Evolutionary conservation across 2,797 vertebrate species (phyloP).

Genomic region (Gorsachius magnificus): DNA sequence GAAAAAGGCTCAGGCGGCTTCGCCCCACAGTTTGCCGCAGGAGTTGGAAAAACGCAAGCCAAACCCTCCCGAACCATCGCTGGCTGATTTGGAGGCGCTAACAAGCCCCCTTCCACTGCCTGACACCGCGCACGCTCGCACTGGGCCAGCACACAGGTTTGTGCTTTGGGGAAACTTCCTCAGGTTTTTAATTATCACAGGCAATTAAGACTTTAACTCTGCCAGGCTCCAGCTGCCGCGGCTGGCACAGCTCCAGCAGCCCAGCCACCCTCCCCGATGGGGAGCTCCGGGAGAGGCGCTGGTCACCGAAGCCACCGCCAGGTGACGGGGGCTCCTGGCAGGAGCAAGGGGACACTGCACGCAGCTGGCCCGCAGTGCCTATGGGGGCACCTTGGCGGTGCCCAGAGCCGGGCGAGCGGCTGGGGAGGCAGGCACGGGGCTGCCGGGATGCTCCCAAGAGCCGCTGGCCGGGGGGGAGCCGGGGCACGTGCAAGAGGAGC

Average conservation of each 20-base stretch:
- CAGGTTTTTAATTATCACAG: constrained; percentile 53
- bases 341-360: rapidly evolving
- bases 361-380: rapidly evolving
- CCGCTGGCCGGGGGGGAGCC: rapidly evolving
- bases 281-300: neutral
- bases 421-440: neutral
- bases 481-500: neutral
- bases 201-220: constrained; percentile 61
- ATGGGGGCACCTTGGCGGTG: rapidly evolving
- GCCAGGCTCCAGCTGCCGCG: constrained; percentile 32
- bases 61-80: rapidly evolving
- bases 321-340: neutral
- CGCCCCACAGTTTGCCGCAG: rapidly evolving
- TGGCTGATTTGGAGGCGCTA: neutral
- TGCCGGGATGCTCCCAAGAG: neutral
- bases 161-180: constrained; percentile 35
- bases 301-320: rapidly evolving
- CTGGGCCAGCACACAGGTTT: neutral
- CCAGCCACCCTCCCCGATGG: neutral
- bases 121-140: rapidly evolving
- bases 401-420: neutral
- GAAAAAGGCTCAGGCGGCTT: neutral
- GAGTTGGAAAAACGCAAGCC: rapidly evolving
- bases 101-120: neutral
- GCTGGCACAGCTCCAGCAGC: neutral